These are phyloP conservation scores for Oligia strigilis DNA, from an alignment of 2,888 invertebrate species.

Conservation along the genomic window DNA sequence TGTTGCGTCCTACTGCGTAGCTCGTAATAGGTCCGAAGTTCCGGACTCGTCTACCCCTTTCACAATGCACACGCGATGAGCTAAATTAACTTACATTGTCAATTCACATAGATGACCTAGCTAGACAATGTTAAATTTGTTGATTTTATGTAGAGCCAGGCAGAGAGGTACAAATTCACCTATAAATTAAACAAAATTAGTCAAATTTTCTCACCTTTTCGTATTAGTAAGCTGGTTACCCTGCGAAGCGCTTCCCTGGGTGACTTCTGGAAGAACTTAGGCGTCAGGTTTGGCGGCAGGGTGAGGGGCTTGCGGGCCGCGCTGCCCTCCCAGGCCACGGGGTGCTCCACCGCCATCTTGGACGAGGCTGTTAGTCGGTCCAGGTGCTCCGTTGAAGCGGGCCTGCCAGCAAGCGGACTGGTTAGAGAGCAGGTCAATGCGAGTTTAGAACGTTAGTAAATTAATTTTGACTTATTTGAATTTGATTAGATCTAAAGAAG, in stretches of 20 bases:
- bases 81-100: not conserved
- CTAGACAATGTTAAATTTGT: not conserved
- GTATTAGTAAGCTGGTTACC: constrained; percentile 96
- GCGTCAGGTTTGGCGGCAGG: constrained; percentile 96
- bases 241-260: constrained; percentile 96
- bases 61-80: not conserved
- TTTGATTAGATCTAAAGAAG: not conserved
- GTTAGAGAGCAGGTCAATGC: constrained; percentile 45
- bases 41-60: not conserved
- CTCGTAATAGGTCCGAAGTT: not conserved
- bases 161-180: not conserved
- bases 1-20: no score
- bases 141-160: not conserved
- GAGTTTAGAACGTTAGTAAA: not conserved
- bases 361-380: constrained; percentile 92
- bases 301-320: constrained; percentile 94
- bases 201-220: constrained; percentile 92
- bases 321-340: constrained; percentile 87
- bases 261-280: constrained; percentile 97
- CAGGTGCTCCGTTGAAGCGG: constrained; percentile 96
- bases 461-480: constrained; percentile 6
- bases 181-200: not conserved
- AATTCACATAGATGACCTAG: not conserved
- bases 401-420: constrained; percentile 86
- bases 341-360: constrained; percentile 88